Conservation (phyloP, 2,797 vertebrate genomes). For the Urocyon cinereoargenteus region DNA sequence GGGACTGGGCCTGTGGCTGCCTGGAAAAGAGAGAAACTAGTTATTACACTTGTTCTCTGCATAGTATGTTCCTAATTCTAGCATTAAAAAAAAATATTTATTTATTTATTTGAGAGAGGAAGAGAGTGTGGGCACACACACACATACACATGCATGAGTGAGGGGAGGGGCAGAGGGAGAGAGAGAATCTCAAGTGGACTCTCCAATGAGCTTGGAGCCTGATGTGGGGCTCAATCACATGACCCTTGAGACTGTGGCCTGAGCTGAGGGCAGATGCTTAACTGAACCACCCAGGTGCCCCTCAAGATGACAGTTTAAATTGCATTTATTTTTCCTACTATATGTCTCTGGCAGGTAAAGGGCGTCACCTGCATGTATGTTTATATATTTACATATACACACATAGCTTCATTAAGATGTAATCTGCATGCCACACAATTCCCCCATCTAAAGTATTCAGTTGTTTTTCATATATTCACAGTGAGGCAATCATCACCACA, state of each 20-base stretch:
- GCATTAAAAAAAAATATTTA: not conserved
- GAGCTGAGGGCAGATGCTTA: not conserved
- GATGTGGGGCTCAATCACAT: not conserved
- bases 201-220: not conserved
- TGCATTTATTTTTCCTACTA: not conserved
- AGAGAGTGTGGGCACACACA: no score
- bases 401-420: not conserved
- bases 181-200: not conserved
- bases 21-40: accelerated
- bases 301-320: not conserved
- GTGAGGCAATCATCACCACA: not conserved
- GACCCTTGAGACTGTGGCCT: not conserved
- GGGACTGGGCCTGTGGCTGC: no score
- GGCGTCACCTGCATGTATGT: not conserved
- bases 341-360: not conserved
- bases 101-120: not conserved
- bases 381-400: no score
- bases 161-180: not conserved
- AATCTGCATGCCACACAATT: not conserved
- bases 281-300: not conserved
- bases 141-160: not conserved
- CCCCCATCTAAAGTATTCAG: no score
- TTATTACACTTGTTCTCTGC: not conserved
- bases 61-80: no score
- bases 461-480: not conserved